phyloP scores from a whole-genome alignment of 2,113 vertebrate genomes.

The Malaclemys terrapin region DNA sequence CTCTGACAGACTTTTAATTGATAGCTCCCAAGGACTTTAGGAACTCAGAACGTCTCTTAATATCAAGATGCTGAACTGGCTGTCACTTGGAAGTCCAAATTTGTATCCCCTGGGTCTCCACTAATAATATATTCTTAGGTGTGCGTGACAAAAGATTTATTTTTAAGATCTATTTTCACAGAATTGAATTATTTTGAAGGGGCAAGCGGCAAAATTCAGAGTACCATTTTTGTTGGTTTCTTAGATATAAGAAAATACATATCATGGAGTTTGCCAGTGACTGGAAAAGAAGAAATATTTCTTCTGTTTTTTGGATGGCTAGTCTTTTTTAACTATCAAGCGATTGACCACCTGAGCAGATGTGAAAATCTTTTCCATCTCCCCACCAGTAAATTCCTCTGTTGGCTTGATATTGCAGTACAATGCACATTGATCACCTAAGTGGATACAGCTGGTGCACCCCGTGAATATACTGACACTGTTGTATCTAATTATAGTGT shows the following conservation, averaged over 20 bases:
- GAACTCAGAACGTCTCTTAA: background rate
- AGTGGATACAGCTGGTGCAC: background rate
- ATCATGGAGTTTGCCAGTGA: background rate
- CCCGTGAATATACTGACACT: background rate
- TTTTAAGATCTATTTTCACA: slow-evolving; percentile 4
- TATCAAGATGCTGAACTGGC: background rate
- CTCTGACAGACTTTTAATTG: slow-evolving; percentile 13
- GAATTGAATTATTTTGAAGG: background rate
- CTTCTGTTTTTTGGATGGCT: background rate
- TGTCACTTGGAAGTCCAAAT: slow-evolving; percentile 30
- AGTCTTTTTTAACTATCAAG: background rate
- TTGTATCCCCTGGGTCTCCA: background rate
- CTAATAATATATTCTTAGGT: background rate
- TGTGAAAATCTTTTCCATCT: slow-evolving; percentile 30
- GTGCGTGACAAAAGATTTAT: background rate
- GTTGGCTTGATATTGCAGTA: background rate
- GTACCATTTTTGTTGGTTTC: background rate
- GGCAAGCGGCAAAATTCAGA: background rate
- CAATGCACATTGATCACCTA: background rate
- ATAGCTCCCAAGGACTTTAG: slow-evolving; percentile 18
- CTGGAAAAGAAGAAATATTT: background rate
- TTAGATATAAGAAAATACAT: background rate
- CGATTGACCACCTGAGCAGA: background rate
- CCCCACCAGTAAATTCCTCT: background rate
- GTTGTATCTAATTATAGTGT: background rate